These are phyloP conservation scores for Mythimna impura DNA, from an alignment of 2,888 invertebrate genomes.

Conservation along the genomic window DNA sequence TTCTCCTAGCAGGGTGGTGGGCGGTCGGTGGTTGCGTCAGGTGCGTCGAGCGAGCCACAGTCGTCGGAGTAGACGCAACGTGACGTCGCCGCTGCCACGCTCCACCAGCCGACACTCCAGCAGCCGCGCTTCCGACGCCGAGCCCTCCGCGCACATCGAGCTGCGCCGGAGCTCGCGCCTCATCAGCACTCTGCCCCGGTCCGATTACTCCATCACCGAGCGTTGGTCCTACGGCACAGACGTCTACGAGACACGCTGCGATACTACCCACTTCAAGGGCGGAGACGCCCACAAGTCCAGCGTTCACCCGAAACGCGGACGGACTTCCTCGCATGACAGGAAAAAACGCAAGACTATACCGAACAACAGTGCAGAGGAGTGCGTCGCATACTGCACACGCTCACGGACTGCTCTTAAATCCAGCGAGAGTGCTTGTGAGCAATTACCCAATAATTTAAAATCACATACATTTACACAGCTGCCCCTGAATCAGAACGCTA, in stretches of 20 bases:
- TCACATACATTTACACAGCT: constrained; percentile 71
- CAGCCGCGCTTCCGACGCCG: constrained; percentile 79
- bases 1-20: constrained; percentile 91
- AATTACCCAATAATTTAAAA: constrained; percentile 73
- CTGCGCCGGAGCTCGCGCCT: constrained; percentile 88
- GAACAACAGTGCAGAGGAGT: constrained; percentile 80
- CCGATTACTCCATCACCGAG: constrained; percentile 90
- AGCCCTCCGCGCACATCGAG: constrained; percentile 82
- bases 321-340: constrained; percentile 86
- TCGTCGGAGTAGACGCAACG: constrained; percentile 83
- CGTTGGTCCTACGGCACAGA: constrained; percentile 90
- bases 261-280: constrained; percentile 79
- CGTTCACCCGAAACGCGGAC: constrained; percentile 78
- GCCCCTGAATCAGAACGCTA: constrained; percentile 72
- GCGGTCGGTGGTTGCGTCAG: constrained; percentile 89
- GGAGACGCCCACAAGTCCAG: constrained; percentile 80
- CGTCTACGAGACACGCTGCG: constrained; percentile 89
- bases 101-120: constrained; percentile 80
- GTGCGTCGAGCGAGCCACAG: constrained; percentile 86
- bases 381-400: constrained; percentile 87
- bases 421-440: constrained; percentile 86
- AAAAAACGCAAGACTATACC: constrained; percentile 82
- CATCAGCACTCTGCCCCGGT: constrained; percentile 85
- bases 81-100: constrained; percentile 83
- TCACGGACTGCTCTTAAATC: constrained; percentile 87